Evolutionary conservation across 2,888 invertebrate species (phyloP).

Genomic region (Ischnura elegans): DNA sequence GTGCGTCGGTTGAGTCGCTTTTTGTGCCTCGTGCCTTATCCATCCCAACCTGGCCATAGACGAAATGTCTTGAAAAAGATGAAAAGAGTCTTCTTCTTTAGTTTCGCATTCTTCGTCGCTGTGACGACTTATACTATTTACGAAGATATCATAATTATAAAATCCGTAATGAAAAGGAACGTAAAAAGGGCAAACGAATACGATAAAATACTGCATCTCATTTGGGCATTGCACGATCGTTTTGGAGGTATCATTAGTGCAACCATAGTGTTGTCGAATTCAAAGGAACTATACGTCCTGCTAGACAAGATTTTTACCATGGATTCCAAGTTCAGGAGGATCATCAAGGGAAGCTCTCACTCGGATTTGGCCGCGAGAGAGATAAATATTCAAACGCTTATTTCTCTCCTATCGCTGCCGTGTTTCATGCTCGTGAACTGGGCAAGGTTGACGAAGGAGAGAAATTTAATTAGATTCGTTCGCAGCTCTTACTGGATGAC

Average conservation of each 20-base stretch:
- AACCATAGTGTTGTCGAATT: background rate
- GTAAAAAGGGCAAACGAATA: background rate
- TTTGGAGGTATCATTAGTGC: background rate
- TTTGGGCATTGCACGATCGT: background rate
- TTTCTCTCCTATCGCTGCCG: background rate
- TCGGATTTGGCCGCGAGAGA: background rate
- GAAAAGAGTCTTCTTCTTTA: background rate
- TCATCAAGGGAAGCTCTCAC: background rate
- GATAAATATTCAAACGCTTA: background rate
- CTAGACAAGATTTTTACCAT: background rate
- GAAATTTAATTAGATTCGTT: background rate
- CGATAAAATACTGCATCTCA: background rate
- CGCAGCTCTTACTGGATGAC: background rate
- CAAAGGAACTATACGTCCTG: background rate
- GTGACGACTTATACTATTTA: background rate
- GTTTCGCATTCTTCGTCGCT: background rate
- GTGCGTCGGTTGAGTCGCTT: background rate
- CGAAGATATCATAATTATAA: background rate
- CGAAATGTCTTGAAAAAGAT: background rate
- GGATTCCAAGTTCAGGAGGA: background rate
- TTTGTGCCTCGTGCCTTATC: background rate
- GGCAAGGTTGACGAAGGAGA: background rate
- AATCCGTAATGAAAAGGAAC: background rate
- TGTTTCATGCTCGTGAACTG: background rate
- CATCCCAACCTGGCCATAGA: background rate